Evolutionary conservation across 2,797 vertebrate genomes (phyloP).

Genomic region (Myotis daubentonii): DNA sequence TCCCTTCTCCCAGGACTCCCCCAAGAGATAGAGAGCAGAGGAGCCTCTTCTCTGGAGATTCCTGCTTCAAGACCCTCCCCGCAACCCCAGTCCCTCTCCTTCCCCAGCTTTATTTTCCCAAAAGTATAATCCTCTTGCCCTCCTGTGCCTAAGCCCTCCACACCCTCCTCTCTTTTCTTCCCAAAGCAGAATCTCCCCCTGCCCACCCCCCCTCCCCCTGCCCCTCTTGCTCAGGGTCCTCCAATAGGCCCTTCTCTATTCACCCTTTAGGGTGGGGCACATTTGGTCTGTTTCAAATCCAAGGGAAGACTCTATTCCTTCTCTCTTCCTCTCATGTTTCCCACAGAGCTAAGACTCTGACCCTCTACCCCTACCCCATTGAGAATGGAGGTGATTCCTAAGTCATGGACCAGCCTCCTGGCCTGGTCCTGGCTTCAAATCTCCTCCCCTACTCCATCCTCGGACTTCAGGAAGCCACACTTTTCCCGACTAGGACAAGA

Average conservation of each 20-base stretch:
- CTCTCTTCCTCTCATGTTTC: not conserved
- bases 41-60: not conserved
- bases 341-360: not conserved
- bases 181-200: not conserved
- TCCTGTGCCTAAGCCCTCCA: not conserved
- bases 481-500: not conserved
- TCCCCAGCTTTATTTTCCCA: not conserved
- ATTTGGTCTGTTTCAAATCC: slow-evolving; percentile 11
- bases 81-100: not conserved
- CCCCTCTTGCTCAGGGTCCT: not conserved
- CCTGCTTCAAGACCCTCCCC: not conserved
- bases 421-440: not conserved
- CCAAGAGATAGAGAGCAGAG: not conserved
- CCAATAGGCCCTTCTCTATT: not conserved
- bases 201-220: not conserved
- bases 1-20: not conserved
- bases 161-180: not conserved
- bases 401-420: not conserved
- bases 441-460: not conserved
- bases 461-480: not conserved
- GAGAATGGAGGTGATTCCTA: not conserved
- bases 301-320: not conserved
- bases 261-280: not conserved
- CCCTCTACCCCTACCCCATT: not conserved
- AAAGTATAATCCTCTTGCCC: not conserved